Base-by-base conservation (phyloP, 2,888 invertebrate species). In the Andricus quercusramuli region DNA sequence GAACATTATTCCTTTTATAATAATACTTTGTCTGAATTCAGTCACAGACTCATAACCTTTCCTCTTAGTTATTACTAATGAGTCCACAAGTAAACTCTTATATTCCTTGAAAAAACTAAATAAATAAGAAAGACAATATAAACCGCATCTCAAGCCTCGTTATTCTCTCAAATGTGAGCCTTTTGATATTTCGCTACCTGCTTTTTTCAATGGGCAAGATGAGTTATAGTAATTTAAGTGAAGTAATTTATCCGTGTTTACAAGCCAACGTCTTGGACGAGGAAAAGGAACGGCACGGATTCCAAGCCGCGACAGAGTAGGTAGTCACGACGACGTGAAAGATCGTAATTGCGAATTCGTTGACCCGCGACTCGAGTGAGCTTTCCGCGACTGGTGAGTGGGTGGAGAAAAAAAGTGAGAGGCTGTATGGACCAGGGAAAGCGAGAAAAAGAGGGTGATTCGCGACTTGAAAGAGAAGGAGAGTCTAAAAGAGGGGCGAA, bases 331-430 rank as follows among this genome's bases (percentile, higher is more conserved):
- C 85, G 87, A 88, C 88, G 87, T 88, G 87, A 90, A 89, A 89
- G 88, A 89, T 89, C 88, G 89, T 91, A 91, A 91, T 91, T 89
- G 89, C 89, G 89, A 89, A 91, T 91, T 90, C 91, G 90, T 90
- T 90, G 91, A 91, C 91, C 89, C 88, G 90, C 89, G 89, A 89
- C 85, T 88, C 84, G 88, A 90, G 89, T 90, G 88, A 87, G 89
- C 87, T 86, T 88, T 87, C 86, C 84, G 84, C 84, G 84, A 79
- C 80, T 82, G 66, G 20, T 68, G 44, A 62, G 62, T 59, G 77
- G 74, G 77, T 62, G 77, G 78, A 81, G 78, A 79, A 56, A 70
- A 70, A 78, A 80, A 79, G 79, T 74, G 81, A n/a, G 80, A 51
- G 65, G 59, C 70, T 37, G 67, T 66, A 70, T 47, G 29, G 47